Evolutionary conservation across 2,113 vertebrate species (phyloP).

Genomic region (Eurypyga helias): DNA sequence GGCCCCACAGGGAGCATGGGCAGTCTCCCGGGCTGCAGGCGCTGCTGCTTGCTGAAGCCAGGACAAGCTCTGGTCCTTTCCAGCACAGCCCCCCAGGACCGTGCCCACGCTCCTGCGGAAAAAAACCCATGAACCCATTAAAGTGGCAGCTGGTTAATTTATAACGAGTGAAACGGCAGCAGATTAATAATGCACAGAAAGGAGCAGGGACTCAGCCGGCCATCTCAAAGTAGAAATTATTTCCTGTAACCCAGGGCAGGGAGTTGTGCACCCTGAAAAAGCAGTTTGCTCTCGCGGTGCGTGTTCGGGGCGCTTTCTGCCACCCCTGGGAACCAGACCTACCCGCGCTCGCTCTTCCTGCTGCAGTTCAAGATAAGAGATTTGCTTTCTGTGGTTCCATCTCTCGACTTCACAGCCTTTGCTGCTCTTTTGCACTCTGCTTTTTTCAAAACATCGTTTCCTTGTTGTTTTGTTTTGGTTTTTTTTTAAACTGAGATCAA

Average conservation of each 20-base stretch:
- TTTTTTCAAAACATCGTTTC: rapidly evolving
- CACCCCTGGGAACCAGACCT: not conserved
- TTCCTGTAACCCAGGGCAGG: not conserved
- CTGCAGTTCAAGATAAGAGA: not conserved
- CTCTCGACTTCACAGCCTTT: not conserved
- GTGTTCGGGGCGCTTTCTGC: not conserved
- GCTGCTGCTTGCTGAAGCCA: not conserved
- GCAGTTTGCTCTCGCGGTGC: rapidly evolving
- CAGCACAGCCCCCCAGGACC: not conserved
- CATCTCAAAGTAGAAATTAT: not conserved
- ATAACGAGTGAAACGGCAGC: not conserved
- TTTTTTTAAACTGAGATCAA: not conserved
- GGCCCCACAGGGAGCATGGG: rapidly evolving
- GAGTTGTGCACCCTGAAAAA: rapidly evolving
- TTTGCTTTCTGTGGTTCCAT: not conserved
- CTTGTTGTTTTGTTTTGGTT: no score
- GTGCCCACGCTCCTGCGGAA: rapidly evolving
- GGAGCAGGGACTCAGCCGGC: not conserved
- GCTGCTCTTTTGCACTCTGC: not conserved
- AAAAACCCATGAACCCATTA: not conserved
- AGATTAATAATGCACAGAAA: not conserved
- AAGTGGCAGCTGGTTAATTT: not conserved
- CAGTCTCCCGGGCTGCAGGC: rapidly evolving
- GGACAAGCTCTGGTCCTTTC: not conserved
- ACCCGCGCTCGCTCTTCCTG: not conserved